Percentiles rank a stretch among this genome's conserved stretches.
Evolutionary conservation across 1,140 invertebrate genomes (phyloP).

Genomic region (Laodelphax striatellus): DNA sequence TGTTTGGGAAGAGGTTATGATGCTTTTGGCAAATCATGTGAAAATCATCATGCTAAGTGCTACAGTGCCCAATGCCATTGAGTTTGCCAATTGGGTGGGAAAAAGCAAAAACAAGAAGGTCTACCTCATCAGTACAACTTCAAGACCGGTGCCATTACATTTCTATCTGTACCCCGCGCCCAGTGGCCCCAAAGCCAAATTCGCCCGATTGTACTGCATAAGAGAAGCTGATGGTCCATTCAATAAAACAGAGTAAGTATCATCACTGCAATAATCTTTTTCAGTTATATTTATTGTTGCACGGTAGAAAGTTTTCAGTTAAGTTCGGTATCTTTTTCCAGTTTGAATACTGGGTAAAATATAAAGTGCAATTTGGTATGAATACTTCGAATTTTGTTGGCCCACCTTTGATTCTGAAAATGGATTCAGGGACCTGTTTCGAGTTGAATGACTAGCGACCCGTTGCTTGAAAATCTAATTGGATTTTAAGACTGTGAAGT

Average conservation of each 20-base stretch:
- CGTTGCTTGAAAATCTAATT: too few relatives aligned
- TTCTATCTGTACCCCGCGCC: slow-evolving; percentile 84
- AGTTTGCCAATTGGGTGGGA: slow-evolving; percentile 98
- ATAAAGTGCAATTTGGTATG: too few relatives aligned
- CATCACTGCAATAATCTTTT: too few relatives aligned
- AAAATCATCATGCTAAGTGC: slow-evolving; percentile 96
- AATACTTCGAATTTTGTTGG: too few relatives aligned
- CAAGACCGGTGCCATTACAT: slow-evolving; percentile 89
- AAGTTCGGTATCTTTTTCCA: too few relatives aligned
- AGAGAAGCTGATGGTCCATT: slow-evolving; percentile 65
- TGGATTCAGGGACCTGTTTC: too few relatives aligned
- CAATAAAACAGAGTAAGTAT: slow-evolving; percentile 49
- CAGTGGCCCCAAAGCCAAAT: slow-evolving; percentile 62
- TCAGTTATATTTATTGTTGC: too few relatives aligned
- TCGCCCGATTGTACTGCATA: slow-evolving; percentile 70
- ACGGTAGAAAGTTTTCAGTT: too few relatives aligned
- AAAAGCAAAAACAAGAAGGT: slow-evolving; percentile 87
- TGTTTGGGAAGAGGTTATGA: slow-evolving; percentile 98
- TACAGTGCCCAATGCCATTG: slow-evolving; percentile 92
- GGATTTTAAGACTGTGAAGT: too few relatives aligned
- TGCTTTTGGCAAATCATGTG: slow-evolving; percentile 86
- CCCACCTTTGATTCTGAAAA: too few relatives aligned
- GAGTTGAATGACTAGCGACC: too few relatives aligned
- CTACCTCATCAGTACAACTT: slow-evolving; percentile 86
- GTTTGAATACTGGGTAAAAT: too few relatives aligned